phyloP scores from a whole-genome alignment of 1,140 invertebrate genomes.

The Zaprionus ghesquierei region DNA sequence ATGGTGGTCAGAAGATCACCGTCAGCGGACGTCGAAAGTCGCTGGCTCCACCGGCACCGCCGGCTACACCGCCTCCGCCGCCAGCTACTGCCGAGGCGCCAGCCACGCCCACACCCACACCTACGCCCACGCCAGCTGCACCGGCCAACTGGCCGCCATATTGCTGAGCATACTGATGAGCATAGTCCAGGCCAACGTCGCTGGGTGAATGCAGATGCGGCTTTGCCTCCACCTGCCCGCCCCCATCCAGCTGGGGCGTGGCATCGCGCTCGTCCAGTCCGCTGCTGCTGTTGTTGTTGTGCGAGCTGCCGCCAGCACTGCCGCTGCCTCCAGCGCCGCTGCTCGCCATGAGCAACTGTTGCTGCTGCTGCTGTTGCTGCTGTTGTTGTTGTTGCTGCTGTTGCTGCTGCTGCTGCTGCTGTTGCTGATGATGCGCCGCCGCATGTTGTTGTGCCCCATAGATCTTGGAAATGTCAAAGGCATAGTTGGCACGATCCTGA shows the following conservation, averaged over 20 bases:
- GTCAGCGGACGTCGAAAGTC: slow-evolving; percentile 91
- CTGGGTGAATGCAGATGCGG: slow-evolving; percentile 75
- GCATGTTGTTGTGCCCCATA: slow-evolving; percentile 83
- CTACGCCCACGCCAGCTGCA: slow-evolving; percentile 27
- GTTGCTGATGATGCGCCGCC: slow-evolving; percentile 72
- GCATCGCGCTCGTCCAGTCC: slow-evolving; percentile 72
- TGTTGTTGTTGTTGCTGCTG: slow-evolving; percentile 64
- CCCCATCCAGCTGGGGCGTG: slow-evolving; percentile 76
- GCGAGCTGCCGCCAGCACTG: slow-evolving; percentile 59
- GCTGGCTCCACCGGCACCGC: slow-evolving; percentile 82
- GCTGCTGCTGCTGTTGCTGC: slow-evolving; percentile 58
- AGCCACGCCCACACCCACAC: slow-evolving; percentile 53
- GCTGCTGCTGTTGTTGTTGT: slow-evolving; percentile 75
- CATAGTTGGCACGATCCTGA: slow-evolving; percentile 88
- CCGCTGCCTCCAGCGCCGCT: slow-evolving; percentile 43
- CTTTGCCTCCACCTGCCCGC: slow-evolving; percentile 63
- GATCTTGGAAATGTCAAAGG: slow-evolving; percentile 89
- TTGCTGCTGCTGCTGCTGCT: slow-evolving; percentile 71
- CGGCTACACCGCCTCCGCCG: slow-evolving; percentile 54
- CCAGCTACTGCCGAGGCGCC: slow-evolving; percentile 70
- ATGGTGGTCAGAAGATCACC: slow-evolving; percentile 92
- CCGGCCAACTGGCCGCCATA: slow-evolving; percentile 76
- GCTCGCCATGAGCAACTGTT: slow-evolving; percentile 55
- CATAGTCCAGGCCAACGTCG: slow-evolving; percentile 75
- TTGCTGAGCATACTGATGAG: slow-evolving; percentile 80